Conservation (phyloP, 2,888 invertebrate species). For the Subacronicta megacephala region DNA sequence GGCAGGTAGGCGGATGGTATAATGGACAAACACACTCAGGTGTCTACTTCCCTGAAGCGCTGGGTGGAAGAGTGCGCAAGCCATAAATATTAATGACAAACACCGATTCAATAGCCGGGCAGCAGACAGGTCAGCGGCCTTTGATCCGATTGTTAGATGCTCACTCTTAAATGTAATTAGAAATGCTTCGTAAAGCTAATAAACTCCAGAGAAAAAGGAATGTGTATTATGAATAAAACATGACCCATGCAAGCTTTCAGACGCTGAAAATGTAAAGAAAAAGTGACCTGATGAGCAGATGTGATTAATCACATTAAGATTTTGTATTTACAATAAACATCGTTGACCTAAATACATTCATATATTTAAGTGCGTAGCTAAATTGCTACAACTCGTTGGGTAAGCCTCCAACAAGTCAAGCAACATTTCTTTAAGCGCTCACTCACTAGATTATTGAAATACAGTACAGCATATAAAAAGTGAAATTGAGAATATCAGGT, state of each 20-base stretch:
- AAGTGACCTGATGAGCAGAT: conserved; percentile 59
- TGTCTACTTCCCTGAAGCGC: conserved; percentile 79
- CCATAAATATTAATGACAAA: conserved; percentile 88
- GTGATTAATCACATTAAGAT: conserved; percentile 62
- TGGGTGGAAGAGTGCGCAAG: conserved; percentile 75
- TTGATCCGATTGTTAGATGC: conserved; percentile 82
- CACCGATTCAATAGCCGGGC: conserved; percentile 79
- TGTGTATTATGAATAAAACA: conserved; percentile 71
- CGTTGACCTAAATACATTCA: conserved; percentile 71
- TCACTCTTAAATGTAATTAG: conserved; percentile 81
- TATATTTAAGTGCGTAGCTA: conserved; percentile 59
- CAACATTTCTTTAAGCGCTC: conserved; percentile 54
- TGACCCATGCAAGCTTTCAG: conserved; percentile 45
- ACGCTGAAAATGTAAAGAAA: conserved; percentile 48
- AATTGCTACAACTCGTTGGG: conserved; percentile 53
- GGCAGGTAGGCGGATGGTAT: conserved; percentile 63
- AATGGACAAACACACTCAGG: conserved; percentile 78
- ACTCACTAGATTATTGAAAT: conserved; percentile 53
- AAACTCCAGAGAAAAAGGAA: conserved; percentile 62
- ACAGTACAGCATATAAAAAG: conserved; percentile 51
- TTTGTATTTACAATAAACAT: conserved; percentile 67
- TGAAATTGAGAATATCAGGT: conserved; percentile 56
- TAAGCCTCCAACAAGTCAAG: conserved; percentile 57
- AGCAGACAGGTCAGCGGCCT: conserved; percentile 83
- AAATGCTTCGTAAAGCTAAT: conserved; percentile 72